These are phyloP conservation scores for Myiothlypis chrysogaster DNA, from an alignment of 2,797 vertebrate genomes.

Conservation along the genomic window DNA sequence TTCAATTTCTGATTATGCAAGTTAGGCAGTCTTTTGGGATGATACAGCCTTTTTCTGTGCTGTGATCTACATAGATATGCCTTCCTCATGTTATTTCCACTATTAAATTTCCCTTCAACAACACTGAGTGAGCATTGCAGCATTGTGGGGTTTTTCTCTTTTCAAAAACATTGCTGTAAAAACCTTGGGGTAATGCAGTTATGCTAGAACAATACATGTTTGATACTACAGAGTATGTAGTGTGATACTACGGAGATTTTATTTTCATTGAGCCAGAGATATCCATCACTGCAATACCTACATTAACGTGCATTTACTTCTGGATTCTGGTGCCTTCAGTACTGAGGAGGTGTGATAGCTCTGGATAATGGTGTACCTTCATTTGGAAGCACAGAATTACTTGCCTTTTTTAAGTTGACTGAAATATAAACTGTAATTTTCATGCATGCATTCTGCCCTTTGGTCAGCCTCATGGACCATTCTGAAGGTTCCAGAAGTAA, in stretches of 20 bases:
- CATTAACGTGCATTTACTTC: neutral
- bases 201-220: neutral
- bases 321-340: neutral
- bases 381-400: neutral
- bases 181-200: neutral
- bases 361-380: neutral
- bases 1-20: neutral
- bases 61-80: neutral
- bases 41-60: neutral
- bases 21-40: neutral
- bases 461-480: neutral
- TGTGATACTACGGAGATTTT: neutral
- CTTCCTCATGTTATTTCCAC: neutral
- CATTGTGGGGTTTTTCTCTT: neutral
- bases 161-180: neutral
- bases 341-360: neutral
- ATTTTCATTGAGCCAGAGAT: neutral
- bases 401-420: neutral
- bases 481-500: neutral
- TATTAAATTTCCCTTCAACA: neutral
- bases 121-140: neutral
- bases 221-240: neutral
- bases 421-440: neutral
- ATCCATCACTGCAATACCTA: neutral
- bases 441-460: neutral